Evolutionary conservation across 53 echinoderm and acorn worm species (phyloP), one percentile per base, ranked within the genome.

Genomic region (Stichopus horrens): DNA sequence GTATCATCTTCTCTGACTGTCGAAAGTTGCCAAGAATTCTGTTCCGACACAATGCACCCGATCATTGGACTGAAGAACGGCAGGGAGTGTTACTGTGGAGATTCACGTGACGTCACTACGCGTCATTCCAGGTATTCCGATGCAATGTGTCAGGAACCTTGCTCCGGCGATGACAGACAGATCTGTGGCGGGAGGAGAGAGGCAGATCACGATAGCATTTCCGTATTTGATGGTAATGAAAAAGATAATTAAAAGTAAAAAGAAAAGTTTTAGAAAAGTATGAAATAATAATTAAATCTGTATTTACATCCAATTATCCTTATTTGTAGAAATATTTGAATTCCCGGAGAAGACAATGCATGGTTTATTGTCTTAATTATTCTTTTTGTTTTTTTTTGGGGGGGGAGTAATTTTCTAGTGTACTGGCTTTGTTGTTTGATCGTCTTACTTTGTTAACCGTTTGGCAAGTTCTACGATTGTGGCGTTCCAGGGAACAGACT

Each of bases 41-140:
- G 94, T 76, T 88, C 86, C n/a, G 76, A 88, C 11, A 73, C 52
- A 0, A 88, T 80, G 16, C 88, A 74, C 55, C 90, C 91, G 7
- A 74, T 91, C 67, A 66, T 90, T 6, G 94, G 94, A 9, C 58
- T 94, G 16, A 92, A 89, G 23, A 92, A 89, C 21, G 92, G 92
- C 18, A 60, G 91, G 78, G 94, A 92, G 76, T 94, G 94, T 22
- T 92, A 94, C 74, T 94, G 94, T 86, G 94, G 92, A 18, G 65
- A 84, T 9, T 74, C 84, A 0, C 83, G 60, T 11, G 21, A 89
- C 23, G 88, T 89, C 8, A 83, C 84, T 2, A 20, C 5, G 11
- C 71, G 73, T 23, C 79, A 88, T 21, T 11, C 22, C 65, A 92
- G 55, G 83, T 84, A 91, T 7, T 79, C 76, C 7, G 92, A 94